Conservation (phyloP, 1,140 invertebrate genomes). For the Trinorchestia longiramus region DNA sequence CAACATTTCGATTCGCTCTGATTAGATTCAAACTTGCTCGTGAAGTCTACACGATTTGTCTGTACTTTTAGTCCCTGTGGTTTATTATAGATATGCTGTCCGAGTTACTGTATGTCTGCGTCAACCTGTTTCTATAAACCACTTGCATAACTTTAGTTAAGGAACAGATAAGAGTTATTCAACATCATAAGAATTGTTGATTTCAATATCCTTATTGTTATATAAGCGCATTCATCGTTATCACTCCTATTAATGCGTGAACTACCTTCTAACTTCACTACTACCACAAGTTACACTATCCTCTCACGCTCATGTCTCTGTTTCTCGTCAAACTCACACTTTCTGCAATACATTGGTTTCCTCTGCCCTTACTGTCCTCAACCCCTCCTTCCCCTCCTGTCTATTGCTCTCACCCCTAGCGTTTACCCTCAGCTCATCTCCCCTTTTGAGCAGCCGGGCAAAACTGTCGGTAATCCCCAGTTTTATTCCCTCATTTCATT, state of each 20-base stretch:
- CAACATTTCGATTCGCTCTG: too few relatives aligned
- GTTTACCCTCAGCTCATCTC: slow-evolving; percentile 25
- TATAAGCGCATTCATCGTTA: neutral
- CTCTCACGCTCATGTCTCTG: too few relatives aligned
- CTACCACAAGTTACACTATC: too few relatives aligned
- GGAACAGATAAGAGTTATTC: neutral
- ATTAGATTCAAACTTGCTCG: neutral
- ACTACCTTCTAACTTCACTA: too few relatives aligned
- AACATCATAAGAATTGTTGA: neutral
- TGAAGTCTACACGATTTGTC: neutral
- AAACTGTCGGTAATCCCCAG: slow-evolving; percentile 24
- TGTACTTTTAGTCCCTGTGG: neutral
- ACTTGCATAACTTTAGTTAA: neutral
- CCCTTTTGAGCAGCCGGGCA: neutral
- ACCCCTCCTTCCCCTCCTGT: neutral
- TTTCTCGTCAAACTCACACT: too few relatives aligned
- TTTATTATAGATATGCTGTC: neutral
- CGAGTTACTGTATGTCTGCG: neutral
- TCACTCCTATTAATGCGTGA: too few relatives aligned
- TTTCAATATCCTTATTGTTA: neutral
- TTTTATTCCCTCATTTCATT: slow-evolving; percentile 39
- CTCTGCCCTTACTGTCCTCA: neutral
- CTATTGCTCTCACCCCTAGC: neutral
- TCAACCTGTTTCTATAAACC: neutral
- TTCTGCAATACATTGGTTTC: neutral